A percentile compares a stretch with the other conserved stretches of the same genome.
Conservation (phyloP, 2,797 vertebrate genomes). For the Diglossa cyanea region DNA sequence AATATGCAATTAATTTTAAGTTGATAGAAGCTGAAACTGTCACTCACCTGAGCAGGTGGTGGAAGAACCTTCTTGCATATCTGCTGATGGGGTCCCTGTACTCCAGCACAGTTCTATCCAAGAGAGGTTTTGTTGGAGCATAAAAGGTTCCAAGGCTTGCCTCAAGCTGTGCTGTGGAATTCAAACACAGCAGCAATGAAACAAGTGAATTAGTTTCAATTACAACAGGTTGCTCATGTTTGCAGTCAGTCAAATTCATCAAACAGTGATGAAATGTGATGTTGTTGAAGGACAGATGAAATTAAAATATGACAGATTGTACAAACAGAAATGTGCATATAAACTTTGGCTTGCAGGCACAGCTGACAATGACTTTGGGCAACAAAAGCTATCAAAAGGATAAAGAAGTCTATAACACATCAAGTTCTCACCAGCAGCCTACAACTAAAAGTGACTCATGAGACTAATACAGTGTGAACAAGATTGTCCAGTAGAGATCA, state of each 20-base stretch:
- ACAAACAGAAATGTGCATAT: slow-evolving; percentile 68
- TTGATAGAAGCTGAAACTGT: slow-evolving; percentile 48
- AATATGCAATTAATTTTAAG: slow-evolving; percentile 72
- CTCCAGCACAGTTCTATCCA: slow-evolving; percentile 85
- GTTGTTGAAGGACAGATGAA: slow-evolving; percentile 64
- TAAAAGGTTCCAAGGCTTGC: slow-evolving; percentile 91
- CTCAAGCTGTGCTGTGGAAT: slow-evolving; percentile 89
- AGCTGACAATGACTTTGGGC: slow-evolving; percentile 70
- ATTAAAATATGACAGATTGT: slow-evolving; percentile 72
- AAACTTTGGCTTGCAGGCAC: slow-evolving; percentile 72
- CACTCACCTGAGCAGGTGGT: slow-evolving; percentile 94
- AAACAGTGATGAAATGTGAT: slow-evolving; percentile 63
- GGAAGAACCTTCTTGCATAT: slow-evolving; percentile 94
- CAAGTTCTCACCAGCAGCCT: slow-evolving; percentile 67
- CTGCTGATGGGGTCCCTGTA: slow-evolving; percentile 89
- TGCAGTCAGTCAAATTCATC: slow-evolving; percentile 74
- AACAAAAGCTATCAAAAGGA: slow-evolving; percentile 72
- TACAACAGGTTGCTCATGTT: slow-evolving; percentile 73
- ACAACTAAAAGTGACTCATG: slow-evolving; percentile 76
- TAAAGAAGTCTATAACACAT: slow-evolving; percentile 64
- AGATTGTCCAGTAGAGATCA: slow-evolving; percentile 64
- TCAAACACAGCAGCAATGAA: slow-evolving; percentile 68
- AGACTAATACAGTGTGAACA: slow-evolving; percentile 61
- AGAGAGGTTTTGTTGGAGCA: slow-evolving; percentile 83
- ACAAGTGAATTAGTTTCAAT: slow-evolving; percentile 66